phyloP scores from a whole-genome alignment of 2,888 invertebrate genomes.

The Leptinotarsa peninsularis region DNA sequence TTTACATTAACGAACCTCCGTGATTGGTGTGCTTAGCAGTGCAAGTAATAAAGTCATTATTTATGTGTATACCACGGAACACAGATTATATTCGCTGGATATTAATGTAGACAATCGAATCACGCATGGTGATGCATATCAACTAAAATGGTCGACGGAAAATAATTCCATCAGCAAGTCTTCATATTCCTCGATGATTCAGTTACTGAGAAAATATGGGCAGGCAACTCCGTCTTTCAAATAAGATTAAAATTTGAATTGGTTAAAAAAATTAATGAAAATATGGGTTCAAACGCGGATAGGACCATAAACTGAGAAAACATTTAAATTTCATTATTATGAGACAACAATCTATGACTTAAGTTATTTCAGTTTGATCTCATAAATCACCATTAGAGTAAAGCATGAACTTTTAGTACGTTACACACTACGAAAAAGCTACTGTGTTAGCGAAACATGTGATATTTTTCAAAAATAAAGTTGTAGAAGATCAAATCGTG shows the following conservation, averaged over 20 bases:
- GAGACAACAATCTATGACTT: too few species aligned
- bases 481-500: too few species aligned
- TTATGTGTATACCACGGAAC: slow-evolving; percentile 30
- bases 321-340: too few species aligned
- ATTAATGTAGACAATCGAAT: slow-evolving; percentile 14
- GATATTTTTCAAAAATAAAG: too few species aligned
- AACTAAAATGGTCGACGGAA: slow-evolving; percentile 1
- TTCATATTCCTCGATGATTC: not conserved
- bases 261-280: too few species aligned
- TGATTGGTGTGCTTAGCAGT: slow-evolving; percentile 29
- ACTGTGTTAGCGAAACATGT: too few species aligned
- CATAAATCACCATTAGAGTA: too few species aligned
- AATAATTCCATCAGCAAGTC: not conserved
- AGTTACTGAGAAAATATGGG: not conserved
- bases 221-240: not conserved
- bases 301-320: too few species aligned
- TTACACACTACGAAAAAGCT: too few species aligned
- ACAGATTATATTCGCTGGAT: slow-evolving; percentile 21
- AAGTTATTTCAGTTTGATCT: too few species aligned
- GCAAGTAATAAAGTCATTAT: slow-evolving; percentile 36
- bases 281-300: too few species aligned
- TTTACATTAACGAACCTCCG: slow-evolving; percentile 24
- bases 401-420: too few species aligned
- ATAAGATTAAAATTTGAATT: not conserved
- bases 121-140: slow-evolving; percentile 15